Base-by-base conservation (phyloP, 2,113 vertebrate species). In the Todiramphus saurophagus region DNA sequence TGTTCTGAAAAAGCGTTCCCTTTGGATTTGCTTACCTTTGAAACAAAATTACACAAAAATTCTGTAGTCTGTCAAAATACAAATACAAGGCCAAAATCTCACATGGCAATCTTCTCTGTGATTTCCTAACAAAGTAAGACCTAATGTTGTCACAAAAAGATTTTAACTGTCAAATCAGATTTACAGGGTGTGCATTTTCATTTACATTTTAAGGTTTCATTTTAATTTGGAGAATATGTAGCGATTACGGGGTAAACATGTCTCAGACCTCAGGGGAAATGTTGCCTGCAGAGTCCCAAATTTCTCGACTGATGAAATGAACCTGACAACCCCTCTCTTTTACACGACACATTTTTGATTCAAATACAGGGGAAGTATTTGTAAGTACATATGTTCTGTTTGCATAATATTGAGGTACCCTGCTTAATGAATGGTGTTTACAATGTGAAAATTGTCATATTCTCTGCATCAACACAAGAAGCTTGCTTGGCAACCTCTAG, bases 381-480 rank as follows among this genome's bases (percentile, higher is more conserved):
- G 82, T 87, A 69, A 95, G 73, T 79, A 39, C 68, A 39, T 30
- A 39, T 20, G 69, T 83, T 93, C 82, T 94, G 89, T 97, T 95
- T 97, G 88, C 85, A 79, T 96, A 92, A 96, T 96, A 94, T 95
- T 18, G 63, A 90, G 88, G 88, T 87, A 68, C 92, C 73, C 90
- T 93, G 95, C 94, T 93, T 93, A 92, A 90, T 56, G 70, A 19
- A 0, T 31, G 69, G 93, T 73, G 93, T 96, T 97, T 95, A 96
- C 93, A 96, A 95, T 0, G 70, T 96, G 93, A 91, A 92, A 93
- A 96, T 76, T 94, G 92, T 94, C 78, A 59, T 94, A 76, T 66
- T 73, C 74, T 83, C 51, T 91, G 87, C 94, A 77, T 87, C 95
- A 89, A 86, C 44, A 55, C 55, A 53, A 87, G 78, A 53, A 77